Evolutionary conservation across 2,113 vertebrate genomes (phyloP).

Genomic region (Gorilla gorilla): DNA sequence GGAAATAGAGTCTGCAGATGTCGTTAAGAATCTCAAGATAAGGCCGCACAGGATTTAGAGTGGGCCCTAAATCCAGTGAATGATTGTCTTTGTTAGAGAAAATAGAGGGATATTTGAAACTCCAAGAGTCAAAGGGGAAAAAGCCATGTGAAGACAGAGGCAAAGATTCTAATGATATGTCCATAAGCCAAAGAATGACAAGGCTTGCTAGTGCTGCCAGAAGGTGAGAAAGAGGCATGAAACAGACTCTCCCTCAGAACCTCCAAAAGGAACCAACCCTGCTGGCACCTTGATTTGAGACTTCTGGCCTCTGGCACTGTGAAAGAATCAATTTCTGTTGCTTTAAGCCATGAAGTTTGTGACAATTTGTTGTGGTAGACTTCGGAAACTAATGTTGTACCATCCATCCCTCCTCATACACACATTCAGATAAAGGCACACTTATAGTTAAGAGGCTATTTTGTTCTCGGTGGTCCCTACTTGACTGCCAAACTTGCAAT

Average conservation of each 20-base stretch:
- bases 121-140: background rate
- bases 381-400: background rate
- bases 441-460: background rate
- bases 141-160: background rate
- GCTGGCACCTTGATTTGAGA: background rate
- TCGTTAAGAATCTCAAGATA: background rate
- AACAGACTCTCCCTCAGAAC: background rate
- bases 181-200: background rate
- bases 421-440: background rate
- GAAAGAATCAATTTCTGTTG: background rate
- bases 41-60: background rate
- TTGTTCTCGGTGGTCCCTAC: background rate
- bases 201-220: background rate
- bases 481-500: slow-evolving; percentile 3
- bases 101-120: background rate
- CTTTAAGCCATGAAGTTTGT: background rate
- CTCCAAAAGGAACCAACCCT: background rate
- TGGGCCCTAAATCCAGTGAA: background rate
- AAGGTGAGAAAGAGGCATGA: background rate
- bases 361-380: background rate
- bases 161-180: background rate
- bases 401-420: background rate
- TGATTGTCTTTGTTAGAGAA: background rate
- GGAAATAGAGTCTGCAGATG: background rate
- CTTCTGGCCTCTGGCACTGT: background rate